Evolutionary conservation across 2,113 vertebrate genomes (phyloP).

Genomic region (Elaphurus davidianus): DNA sequence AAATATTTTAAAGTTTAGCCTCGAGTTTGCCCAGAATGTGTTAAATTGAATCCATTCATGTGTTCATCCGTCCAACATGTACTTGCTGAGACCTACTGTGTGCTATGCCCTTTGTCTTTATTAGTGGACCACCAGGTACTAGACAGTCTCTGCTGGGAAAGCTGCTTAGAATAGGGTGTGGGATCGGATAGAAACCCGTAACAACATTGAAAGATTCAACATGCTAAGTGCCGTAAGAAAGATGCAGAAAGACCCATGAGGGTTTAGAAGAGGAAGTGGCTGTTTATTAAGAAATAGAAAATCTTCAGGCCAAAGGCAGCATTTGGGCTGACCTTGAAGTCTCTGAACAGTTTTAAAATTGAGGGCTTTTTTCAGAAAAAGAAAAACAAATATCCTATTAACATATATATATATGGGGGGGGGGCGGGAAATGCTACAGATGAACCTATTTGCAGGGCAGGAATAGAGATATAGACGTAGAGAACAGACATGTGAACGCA

Average conservation of each 20-base stretch:
- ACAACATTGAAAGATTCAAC: background rate
- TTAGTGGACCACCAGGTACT: background rate
- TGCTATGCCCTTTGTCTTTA: background rate
- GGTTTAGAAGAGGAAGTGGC: background rate
- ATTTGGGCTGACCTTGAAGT: background rate
- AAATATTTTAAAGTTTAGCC: background rate
- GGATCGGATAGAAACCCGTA: background rate
- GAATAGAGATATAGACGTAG: background rate
- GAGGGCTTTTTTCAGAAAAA: background rate
- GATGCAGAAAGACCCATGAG: background rate
- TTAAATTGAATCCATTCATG: background rate
- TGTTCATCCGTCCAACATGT: background rate
- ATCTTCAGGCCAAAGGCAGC: background rate
- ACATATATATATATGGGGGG: background rate
- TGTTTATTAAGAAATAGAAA: background rate
- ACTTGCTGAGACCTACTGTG: background rate
- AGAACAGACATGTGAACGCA: background rate
- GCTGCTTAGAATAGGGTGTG: background rate
- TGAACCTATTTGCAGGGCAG: background rate
- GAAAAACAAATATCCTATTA: background rate
- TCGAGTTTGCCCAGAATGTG: background rate
- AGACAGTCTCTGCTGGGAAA: background rate
- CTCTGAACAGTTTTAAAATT: background rate
- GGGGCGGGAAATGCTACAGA: background rate
- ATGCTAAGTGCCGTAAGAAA: background rate